Evolutionary conservation across 2,888 invertebrate species (phyloP).

Genomic region (Saturnia japonica): DNA sequence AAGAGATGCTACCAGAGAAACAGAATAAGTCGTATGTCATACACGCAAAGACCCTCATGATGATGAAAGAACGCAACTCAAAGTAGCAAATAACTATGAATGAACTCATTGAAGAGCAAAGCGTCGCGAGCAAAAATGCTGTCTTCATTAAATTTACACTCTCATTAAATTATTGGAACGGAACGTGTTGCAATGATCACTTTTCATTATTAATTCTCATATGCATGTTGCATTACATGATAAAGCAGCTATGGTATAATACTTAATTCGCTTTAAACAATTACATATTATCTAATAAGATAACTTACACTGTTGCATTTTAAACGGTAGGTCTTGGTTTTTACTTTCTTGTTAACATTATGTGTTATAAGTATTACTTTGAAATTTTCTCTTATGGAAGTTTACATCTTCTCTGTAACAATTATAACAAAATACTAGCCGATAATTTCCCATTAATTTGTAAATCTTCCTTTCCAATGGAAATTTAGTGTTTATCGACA

Average conservation of each 20-base stretch:
- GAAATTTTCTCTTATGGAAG: too few species aligned
- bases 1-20: too few species aligned
- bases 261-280: constrained; percentile 22
- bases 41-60: too few species aligned
- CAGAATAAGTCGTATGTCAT: too few species aligned
- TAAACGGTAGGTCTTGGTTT: background rate
- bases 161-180: constrained; percentile 23
- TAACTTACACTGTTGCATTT: background rate
- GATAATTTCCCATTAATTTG: background rate
- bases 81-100: background rate
- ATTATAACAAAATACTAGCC: background rate
- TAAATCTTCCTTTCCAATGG: background rate
- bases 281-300: background rate
- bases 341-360: background rate
- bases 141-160: background rate
- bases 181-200: constrained; percentile 33
- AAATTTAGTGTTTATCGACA: background rate
- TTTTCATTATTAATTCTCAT: constrained; percentile 26
- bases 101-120: background rate
- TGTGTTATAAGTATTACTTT: too few species aligned
- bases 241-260: background rate
- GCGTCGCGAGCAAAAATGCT: background rate
- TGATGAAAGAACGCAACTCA: background rate
- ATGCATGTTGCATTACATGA: constrained; percentile 23
- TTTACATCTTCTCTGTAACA: background rate